Evolutionary conservation across 2,113 vertebrate genomes (phyloP).

Genomic region (Microtus richardsoni): DNA sequence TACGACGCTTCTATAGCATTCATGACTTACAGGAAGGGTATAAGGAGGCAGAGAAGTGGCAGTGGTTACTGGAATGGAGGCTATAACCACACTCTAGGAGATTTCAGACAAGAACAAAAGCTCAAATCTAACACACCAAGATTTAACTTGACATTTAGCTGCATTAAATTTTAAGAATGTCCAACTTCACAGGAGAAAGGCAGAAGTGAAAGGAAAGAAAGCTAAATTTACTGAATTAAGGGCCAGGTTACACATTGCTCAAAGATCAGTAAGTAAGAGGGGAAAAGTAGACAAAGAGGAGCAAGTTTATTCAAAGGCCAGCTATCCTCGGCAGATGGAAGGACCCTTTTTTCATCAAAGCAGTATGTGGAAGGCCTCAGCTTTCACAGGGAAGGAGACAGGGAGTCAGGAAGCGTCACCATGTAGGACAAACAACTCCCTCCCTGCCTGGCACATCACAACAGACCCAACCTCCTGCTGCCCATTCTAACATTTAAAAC

Average conservation of each 20-base stretch:
- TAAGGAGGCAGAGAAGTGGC: neutral
- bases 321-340: too few species aligned
- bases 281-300: neutral
- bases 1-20: neutral
- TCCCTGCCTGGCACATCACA: neutral
- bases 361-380: neutral
- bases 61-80: neutral
- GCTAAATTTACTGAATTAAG: neutral
- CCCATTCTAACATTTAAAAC: too few species aligned
- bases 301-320: neutral
- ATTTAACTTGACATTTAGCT: neutral
- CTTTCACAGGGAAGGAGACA: neutral
- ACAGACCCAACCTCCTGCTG: neutral
- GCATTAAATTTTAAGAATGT: neutral
- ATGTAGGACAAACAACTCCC: neutral
- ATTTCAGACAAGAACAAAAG: neutral
- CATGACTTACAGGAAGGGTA: neutral
- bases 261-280: neutral
- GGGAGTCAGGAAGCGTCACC: neutral
- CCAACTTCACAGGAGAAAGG: neutral
- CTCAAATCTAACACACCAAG: neutral
- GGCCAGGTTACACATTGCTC: neutral
- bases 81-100: neutral
- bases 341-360: neutral
- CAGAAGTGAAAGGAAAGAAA: neutral